Evolutionary conservation across 2,113 vertebrate species (phyloP).

Genomic region (Nerophis ophidion): DNA sequence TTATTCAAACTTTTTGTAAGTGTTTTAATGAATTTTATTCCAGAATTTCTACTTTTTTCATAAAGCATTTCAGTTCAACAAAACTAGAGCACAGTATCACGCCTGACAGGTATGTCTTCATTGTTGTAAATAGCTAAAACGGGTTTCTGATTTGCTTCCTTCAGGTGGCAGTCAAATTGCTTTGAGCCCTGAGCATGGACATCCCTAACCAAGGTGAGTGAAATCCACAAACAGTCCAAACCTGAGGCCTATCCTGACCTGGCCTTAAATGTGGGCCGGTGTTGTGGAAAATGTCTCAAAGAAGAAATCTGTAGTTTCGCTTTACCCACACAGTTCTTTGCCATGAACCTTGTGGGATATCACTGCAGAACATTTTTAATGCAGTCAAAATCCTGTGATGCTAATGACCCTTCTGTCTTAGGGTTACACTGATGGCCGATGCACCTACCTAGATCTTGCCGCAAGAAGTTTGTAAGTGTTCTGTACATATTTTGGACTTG

Average conservation of each 20-base stretch:
- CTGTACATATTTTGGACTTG: too few species aligned
- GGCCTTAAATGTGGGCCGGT: constrained; percentile 64
- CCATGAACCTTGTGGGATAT: constrained; percentile 69
- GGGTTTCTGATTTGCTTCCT: not conserved
- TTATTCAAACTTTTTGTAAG: too few species aligned
- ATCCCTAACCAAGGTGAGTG: not conserved
- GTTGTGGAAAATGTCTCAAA: constrained; percentile 90
- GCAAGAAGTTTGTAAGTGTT: too few species aligned
- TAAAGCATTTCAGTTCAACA: too few species aligned
- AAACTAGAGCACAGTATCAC: too few species aligned
- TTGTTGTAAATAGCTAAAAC: not conserved
- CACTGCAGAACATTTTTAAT: constrained; percentile 71
- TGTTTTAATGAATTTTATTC: too few species aligned
- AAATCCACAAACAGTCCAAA: not conserved
- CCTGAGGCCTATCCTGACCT: constrained; percentile 85
- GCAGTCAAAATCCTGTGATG: not conserved
- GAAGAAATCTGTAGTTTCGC: constrained; percentile 72
- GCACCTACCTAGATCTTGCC: too few species aligned
- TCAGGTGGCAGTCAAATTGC: not conserved
- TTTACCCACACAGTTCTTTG: constrained; percentile 70
- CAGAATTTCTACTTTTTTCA: too few species aligned
- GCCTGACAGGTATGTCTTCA: too few species aligned
- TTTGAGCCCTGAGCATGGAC: too few species aligned
- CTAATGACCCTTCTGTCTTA: too few species aligned
- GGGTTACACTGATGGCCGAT: too few species aligned